Evolutionary conservation across 2,797 vertebrate genomes (phyloP).

Genomic region (Austrolebias charrua): DNA sequence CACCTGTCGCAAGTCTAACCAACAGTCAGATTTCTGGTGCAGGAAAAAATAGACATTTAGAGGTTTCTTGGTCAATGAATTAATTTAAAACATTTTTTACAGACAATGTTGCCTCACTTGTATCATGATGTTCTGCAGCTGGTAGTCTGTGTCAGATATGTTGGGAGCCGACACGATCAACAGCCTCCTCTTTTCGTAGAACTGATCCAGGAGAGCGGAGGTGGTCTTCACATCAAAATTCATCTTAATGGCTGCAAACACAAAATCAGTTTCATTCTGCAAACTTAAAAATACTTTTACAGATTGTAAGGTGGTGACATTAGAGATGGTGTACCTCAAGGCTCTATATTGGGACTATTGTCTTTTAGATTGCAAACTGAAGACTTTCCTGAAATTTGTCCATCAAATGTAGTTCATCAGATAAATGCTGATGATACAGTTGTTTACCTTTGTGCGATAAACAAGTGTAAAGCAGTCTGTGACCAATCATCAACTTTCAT

Average conservation of each 20-base stretch:
- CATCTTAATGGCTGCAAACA: conserved; percentile 85
- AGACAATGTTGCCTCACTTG: conserved; percentile 78
- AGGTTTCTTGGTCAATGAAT: not conserved
- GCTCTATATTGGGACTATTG: no score
- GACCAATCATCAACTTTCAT: no score
- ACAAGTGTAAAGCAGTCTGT: no score
- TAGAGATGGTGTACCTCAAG: not conserved
- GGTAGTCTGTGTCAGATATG: conserved; percentile 85
- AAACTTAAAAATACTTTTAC: not conserved
- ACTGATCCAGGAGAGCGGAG: conserved; percentile 89
- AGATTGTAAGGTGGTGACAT: not conserved
- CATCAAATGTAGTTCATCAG: no score
- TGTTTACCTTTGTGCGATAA: no score
- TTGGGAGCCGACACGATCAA: conserved; percentile 89
- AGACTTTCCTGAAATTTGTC: no score
- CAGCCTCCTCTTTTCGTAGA: conserved; percentile 89
- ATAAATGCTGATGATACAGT: no score
- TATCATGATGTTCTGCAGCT: conserved; percentile 90
- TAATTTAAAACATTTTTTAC: not conserved
- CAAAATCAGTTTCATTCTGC: conserved; percentile 3
- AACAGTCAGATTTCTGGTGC: conserved; percentile 86
- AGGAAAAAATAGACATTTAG: not conserved
- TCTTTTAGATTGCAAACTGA: no score
- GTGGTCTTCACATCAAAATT: conserved; percentile 85
- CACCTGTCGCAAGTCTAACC: conserved; percentile 87